Evolutionary conservation across 37 sponge, comb jelly and placozoan genomes (phyloP), one percentile per base, ranked within the genome.

Genomic region (Crambe crambe): DNA sequence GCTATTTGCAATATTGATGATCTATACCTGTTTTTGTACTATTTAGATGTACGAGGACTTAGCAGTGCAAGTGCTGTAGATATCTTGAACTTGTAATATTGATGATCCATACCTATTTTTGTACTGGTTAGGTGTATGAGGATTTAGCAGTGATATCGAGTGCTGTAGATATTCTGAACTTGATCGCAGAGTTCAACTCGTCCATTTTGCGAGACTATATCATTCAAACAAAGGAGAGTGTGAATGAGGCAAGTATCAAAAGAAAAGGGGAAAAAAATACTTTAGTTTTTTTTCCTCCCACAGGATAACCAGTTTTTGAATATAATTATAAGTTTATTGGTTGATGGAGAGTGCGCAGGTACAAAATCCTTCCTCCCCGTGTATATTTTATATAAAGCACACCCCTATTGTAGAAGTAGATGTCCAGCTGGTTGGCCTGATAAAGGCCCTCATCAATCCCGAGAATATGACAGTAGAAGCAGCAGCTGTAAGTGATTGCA

Each of bases 381-480:
- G n/a, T n/a, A n/a, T n/a, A n/a, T n/a, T n/a, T n/a, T n/a, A n/a
- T n/a, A n/a, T n/a, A n/a, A n/a, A n/a, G n/a, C n/a, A n/a, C n/a
- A n/a, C n/a, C n/a, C n/a, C n/a, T n/a, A n/a, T n/a, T n/a, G n/a
- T n/a, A 94, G 95, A 87, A 26, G 70, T 77, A 64, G 95, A 87
- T 70, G 89, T 94, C 0, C 95, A 94, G 76, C 36, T 93, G 79
- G 84, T 93, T 17, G 94, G 91, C 0, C 92, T 97, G 18, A 81
- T 97, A 20, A 86, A 82, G 37, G 91, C 83, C 58, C 74, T 98
- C 25, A 92, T 98, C n/a, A 89, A 91, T 73, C 94, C 99, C 0
- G 99, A 95, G 37, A 75, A 76, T 78, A 73, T 86, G 67, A 36
- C 88, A 3, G 87, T 75, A 15, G 64, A 79, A 10, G 40, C 68